Base-by-base conservation (phyloP, 2,797 vertebrate genomes). In the Etheostoma perlongum region DNA sequence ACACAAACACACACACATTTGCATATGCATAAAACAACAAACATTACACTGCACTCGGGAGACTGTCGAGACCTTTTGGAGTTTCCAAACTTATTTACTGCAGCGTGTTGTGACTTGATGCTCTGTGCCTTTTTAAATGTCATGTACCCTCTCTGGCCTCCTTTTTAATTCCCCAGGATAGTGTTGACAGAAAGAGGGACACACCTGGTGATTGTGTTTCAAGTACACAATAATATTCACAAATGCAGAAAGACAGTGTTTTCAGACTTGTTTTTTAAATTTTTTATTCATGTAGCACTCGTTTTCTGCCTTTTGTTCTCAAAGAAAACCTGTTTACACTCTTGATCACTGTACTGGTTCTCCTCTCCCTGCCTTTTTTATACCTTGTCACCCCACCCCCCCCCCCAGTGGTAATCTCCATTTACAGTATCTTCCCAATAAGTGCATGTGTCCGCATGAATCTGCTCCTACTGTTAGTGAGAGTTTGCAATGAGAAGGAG, bases 41-140 rank as follows among this genome's bases (percentile, higher is more conserved):
- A 80, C 57, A 73, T 69, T 69, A 48, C 54, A 47, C 33, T 48
- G 71, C 53, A 51, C 74, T 72, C 79, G 0, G 57, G 83, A 84
- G 74, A 78, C 69, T 61, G 72, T 12, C 0, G 73, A 87, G 88
- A 86, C 82, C 86, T 79, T 90, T 86, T 62, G 53, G 60, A 70
- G 67, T 82, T 64, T 81, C 61, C 72, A 83, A 75, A 72, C 68
- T 69, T 88, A 79, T 87, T 89, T 84, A 67, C 62, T 64, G 68
- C 76, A 48, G 57, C 60, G 36, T 57, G 75, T 46, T 63, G 68
- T 46, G 54, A 66, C 66, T 67, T 74, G 69, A 71, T 63, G 71
- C 63, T 40, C 72, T 63, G 49, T 59, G 60, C 63, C 76, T 85
- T 18, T 88, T 79, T 84, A 88, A 89, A 91, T 86, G 80, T 74